Base-by-base conservation (phyloP, 1,140 invertebrate genomes). In the Arion vulgaris region DNA sequence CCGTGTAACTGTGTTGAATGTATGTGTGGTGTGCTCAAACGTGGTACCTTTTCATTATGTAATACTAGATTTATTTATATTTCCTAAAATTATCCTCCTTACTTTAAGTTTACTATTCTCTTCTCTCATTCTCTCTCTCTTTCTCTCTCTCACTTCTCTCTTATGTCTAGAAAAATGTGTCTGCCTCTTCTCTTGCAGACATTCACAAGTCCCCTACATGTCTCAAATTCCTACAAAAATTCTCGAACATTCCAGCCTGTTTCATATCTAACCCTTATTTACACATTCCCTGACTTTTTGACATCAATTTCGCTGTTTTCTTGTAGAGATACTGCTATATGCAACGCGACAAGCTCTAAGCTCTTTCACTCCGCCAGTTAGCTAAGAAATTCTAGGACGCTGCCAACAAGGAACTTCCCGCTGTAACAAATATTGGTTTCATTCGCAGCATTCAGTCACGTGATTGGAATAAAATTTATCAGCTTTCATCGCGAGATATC, bases 401-500 rank as follows among this genome's bases (percentile, higher is more conserved):
- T 32, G 28, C n/a, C n/a, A 66, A 66, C n/a, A 66, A 13, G n/a
- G 62, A 7, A 7, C n/a, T 23, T 66, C 62, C 17, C n/a, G n/a
- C 62, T 34, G 62, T 32, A 23, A 32, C 62, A 66, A 66, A 66
- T 66, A 66, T 66, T 66, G 28, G 62, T 66, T 66, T 66, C n/a
- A 32, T 32, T 11, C n/a, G n/a, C 28, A 66, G 62, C 62, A 7
- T 66, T 66, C 62, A 7, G 32, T 32, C 62, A 66, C 62, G 62
- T 66, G 62, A 32, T 23, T 32, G 32, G 62, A 66, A 66, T 66
- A 17, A 5, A 28, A 7, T 34, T 66, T 32, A 5, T 66, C n/a
- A 28, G 9, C 62, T 66, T 66, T 66, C 32, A 66, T 66, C n/a
- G 62, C 17, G 62, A 66, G 62, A 66, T 66, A 28, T 66, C 62